A percentile compares a stretch with the other conserved stretches of the same genome.
Conservation (phyloP, 2,113 vertebrate species). For the Pollachius pollachius region DNA sequence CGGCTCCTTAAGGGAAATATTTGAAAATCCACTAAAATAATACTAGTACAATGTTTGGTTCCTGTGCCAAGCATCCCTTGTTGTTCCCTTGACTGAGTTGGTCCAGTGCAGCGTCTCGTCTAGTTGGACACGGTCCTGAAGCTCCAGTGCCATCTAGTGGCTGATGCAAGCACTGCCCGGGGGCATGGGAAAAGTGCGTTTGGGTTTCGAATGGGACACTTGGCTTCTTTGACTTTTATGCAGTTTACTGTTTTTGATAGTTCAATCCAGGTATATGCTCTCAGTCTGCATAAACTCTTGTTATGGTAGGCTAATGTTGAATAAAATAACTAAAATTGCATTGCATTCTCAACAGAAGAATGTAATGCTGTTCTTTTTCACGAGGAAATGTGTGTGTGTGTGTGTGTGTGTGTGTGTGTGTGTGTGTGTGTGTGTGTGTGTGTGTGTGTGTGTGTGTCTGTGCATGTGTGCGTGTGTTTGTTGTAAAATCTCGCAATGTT, state of each 20-base stretch:
- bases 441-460: too few species aligned
- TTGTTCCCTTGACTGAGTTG: slow-evolving; percentile 10
- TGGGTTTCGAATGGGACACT: slow-evolving; percentile 34
- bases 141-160: slow-evolving; percentile 66
- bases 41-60: slow-evolving; percentile 10
- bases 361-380: too few species aligned
- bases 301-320: slow-evolving; percentile 21
- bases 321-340: not conserved
- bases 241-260: slow-evolving; percentile 54
- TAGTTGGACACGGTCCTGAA: not conserved
- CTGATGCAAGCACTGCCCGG: not conserved
- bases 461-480: too few species aligned
- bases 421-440: too few species aligned
- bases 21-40: slow-evolving; percentile 53
- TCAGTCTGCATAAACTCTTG: slow-evolving; percentile 24
- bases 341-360: too few species aligned
- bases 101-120: not conserved
- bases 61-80: too few species aligned
- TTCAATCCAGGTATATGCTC: not conserved
- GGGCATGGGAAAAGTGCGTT: slow-evolving; percentile 14
- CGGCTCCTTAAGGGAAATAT: slow-evolving; percentile 50
- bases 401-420: too few species aligned
- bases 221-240: slow-evolving; percentile 49
- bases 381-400: not conserved
- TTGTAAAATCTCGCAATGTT: too few species aligned